Base-by-base conservation (phyloP, 2,797 vertebrate species). In the Coranthus polyacanthus region DNA sequence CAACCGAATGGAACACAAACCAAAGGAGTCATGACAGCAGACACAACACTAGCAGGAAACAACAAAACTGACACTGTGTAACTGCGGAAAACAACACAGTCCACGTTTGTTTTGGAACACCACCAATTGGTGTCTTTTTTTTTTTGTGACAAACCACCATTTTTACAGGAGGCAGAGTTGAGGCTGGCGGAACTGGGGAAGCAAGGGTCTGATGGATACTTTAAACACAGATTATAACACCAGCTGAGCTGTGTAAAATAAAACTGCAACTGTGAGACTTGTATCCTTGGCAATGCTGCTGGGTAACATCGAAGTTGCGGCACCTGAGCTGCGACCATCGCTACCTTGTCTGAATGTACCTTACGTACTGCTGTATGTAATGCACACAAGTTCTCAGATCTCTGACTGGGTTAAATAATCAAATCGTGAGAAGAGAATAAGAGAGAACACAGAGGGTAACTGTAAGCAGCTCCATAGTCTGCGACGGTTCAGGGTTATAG, bases 401-500 rank as follows among this genome's bases (percentile, higher is more conserved):
- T n/a, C n/a, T n/a, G n/a, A n/a, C n/a, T n/a, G n/a, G n/a, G n/a
- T n/a, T n/a, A 68, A 82, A 74, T 67, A 77, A n/a, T n/a, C n/a
- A 62, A 74, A 46, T 6, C 6, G 37, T 12, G 32, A 37, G n/a
- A n/a, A n/a, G n/a, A n/a, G n/a, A 51, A 41, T 47, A n/a, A n/a
- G 68, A 58, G 16, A 22, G 55, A 57, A 52, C 29, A 67, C 63
- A 52, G 38, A 53, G 38, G 46, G 72, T 69, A 79, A 58, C 46
- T 26, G 73, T 36, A 56, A 70, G 58, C 64, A 21, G 68, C 59
- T 68, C 62, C 64, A 61, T 60, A 76, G 67, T 47, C 47, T 76
- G 51, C 54, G 55, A 59, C 69, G 50, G 53, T 63, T 68, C 50
- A 68, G 70, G 82, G 83, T 71, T 65, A 78, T 37, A 84, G 72